These are phyloP conservation scores for Labia minor DNA, from an alignment of 2,888 invertebrate genomes.

Conservation along the genomic window DNA sequence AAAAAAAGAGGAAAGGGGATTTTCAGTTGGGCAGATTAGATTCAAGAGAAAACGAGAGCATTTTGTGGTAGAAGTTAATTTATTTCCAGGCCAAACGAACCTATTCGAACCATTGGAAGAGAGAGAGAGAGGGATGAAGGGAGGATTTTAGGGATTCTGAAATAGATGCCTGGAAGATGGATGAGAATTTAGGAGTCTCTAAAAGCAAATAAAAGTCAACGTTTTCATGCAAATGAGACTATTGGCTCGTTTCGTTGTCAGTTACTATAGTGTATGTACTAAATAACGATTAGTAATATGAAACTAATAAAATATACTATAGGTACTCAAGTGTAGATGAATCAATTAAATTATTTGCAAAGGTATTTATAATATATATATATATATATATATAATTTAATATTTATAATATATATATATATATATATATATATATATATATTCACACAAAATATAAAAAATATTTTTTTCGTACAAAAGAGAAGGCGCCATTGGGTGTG, in stretches of 20 bases:
- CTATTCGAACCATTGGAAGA: not conserved
- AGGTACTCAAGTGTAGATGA: too few relatives aligned
- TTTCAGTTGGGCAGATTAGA: not conserved
- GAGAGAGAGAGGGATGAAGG: too few relatives aligned
- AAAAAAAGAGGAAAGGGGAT: not conserved
- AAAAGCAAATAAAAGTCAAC: conserved; percentile 7
- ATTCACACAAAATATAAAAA: too few relatives aligned
- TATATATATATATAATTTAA: too few relatives aligned
- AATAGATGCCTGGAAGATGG: conserved; percentile 6
- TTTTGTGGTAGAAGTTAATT: conserved; percentile 4
- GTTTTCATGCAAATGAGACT: not conserved
- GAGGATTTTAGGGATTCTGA: not conserved
- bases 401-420: too few relatives aligned
- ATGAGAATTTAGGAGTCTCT: not conserved
- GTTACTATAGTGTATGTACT: not conserved
- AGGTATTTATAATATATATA: too few relatives aligned
- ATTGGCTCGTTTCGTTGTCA: not conserved
- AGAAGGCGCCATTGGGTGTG: too few relatives aligned
- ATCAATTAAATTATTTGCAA: too few relatives aligned
- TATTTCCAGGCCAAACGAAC: not conserved
- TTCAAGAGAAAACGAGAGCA: not conserved
- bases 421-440: too few relatives aligned
- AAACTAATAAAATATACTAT: too few relatives aligned
- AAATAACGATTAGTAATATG: not conserved
- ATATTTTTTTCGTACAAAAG: too few relatives aligned